Evolutionary conservation across 2,888 invertebrate genomes (phyloP).

Genomic region (Drosophila setosimentum): DNA sequence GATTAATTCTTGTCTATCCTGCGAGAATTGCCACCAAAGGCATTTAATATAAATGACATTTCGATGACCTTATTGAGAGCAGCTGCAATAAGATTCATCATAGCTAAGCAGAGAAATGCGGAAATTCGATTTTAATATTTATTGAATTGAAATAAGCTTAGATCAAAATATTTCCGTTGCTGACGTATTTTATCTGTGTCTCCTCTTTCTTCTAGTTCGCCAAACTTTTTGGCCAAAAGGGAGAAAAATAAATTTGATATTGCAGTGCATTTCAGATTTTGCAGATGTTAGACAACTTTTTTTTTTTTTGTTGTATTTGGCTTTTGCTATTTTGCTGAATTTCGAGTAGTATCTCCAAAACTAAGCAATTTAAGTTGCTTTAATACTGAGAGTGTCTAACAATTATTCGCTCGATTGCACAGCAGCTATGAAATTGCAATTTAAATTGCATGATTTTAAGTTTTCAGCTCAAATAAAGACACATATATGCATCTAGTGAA

Average conservation of each 20-base stretch:
- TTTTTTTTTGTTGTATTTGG: slow-evolving; percentile 12
- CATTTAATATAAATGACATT: slow-evolving; percentile 16
- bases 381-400: neutral
- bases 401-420: slow-evolving; percentile 37
- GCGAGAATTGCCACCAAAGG: slow-evolving; percentile 7
- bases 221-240: slow-evolving; percentile 33
- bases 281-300: slow-evolving; percentile 34
- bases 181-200: slow-evolving; percentile 3
- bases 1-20: slow-evolving; percentile 37
- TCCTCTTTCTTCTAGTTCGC: neutral
- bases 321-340: slow-evolving; percentile 7
- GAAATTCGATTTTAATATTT: slow-evolving; percentile 49
- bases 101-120: slow-evolving; percentile 1
- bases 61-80: neutral
- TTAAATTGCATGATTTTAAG: slow-evolving; percentile 18
- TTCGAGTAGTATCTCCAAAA: slow-evolving; percentile 37
- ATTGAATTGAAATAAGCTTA: slow-evolving; percentile 45
- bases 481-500: neutral
- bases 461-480: neutral
- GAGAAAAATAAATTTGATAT: slow-evolving; percentile 34
- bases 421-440: slow-evolving; percentile 22
- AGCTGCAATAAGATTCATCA: slow-evolving; percentile 35
- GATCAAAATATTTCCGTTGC: slow-evolving; percentile 19
- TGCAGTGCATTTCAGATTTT: slow-evolving; percentile 25
- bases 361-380: slow-evolving; percentile 32